Evolutionary conservation across 2,797 vertebrate genomes (phyloP).

Genomic region (Aulostomus chinensis): DNA sequence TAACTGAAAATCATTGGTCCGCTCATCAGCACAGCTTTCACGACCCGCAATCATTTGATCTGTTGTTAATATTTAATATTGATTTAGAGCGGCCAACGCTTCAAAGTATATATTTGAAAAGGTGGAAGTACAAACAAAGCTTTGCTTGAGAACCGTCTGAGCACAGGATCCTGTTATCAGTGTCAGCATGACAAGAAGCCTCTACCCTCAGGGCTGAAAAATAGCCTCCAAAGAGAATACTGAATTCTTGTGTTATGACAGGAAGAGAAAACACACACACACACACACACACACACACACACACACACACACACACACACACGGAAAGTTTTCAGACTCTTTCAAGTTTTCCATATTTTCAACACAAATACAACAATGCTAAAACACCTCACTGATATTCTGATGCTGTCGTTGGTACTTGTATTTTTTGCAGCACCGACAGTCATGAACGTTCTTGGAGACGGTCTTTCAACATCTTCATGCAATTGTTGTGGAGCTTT

Average conservation of each 20-base stretch:
- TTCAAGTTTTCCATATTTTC: neutral
- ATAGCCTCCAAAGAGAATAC: slow-evolving; percentile 32
- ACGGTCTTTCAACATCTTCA: too few species aligned
- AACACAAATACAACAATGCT: too few species aligned
- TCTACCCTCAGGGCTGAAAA: slow-evolving; percentile 38
- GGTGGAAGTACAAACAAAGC: neutral
- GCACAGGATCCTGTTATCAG: slow-evolving; percentile 17
- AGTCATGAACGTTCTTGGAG: too few species aligned
- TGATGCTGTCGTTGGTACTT: too few species aligned
- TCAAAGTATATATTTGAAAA: slow-evolving; percentile 4
- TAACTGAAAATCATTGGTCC: too few species aligned
- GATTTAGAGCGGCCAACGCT: neutral
- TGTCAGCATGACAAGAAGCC: slow-evolving; percentile 34
- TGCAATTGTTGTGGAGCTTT: too few species aligned
- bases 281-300: slow-evolving; percentile 7
- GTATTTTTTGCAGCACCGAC: too few species aligned
- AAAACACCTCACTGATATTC: too few species aligned
- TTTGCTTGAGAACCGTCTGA: too few species aligned
- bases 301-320: neutral
- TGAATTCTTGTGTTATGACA: slow-evolving; percentile 59
- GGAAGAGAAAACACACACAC: slow-evolving; percentile 32
- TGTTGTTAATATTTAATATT: slow-evolving; percentile 5
- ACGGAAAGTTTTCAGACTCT: neutral
- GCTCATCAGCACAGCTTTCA: neutral
- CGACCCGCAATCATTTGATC: neutral